A percentile compares a stretch with the other conserved stretches of the same genome.
Evolutionary conservation across 2,888 invertebrate species (phyloP).

Genomic region (Cotesia congregata): DNA sequence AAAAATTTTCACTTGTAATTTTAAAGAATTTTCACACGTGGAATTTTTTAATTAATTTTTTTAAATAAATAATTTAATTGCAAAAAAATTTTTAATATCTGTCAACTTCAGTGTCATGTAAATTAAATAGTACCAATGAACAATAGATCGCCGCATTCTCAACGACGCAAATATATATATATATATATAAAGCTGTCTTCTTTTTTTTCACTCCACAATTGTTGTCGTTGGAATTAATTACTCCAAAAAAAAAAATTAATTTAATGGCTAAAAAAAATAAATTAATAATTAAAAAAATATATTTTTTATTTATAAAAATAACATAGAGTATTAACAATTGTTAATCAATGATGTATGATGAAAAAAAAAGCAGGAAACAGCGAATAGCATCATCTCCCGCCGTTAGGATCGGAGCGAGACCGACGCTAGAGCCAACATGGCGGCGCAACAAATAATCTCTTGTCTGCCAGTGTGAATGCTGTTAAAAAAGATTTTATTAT

Average conservation of each 20-base stretch:
- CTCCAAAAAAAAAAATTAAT: too few species aligned
- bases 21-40: too few species aligned
- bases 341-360: background rate
- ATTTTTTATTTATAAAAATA: background rate
- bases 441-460: slow-evolving; percentile 47
- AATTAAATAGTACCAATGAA: background rate
- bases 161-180: background rate
- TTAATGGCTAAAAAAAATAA: too few species aligned
- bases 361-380: slow-evolving; percentile 20
- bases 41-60: too few species aligned
- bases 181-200: background rate
- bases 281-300: background rate
- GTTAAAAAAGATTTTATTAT: slow-evolving; percentile 4
- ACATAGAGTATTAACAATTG: background rate
- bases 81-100: too few species aligned
- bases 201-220: too few species aligned
- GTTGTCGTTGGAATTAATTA: too few species aligned
- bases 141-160: background rate
- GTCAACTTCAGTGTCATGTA: too few species aligned
- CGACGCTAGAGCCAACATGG: slow-evolving; percentile 45
- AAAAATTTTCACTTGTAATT: too few species aligned
- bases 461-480: slow-evolving; percentile 16
- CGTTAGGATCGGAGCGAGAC: slow-evolving; percentile 16
- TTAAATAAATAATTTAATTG: too few species aligned
- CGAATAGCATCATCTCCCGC: slow-evolving; percentile 38